These are phyloP conservation scores for Staurois parvus DNA, from an alignment of 2,797 vertebrate species.

Conservation along the genomic window DNA sequence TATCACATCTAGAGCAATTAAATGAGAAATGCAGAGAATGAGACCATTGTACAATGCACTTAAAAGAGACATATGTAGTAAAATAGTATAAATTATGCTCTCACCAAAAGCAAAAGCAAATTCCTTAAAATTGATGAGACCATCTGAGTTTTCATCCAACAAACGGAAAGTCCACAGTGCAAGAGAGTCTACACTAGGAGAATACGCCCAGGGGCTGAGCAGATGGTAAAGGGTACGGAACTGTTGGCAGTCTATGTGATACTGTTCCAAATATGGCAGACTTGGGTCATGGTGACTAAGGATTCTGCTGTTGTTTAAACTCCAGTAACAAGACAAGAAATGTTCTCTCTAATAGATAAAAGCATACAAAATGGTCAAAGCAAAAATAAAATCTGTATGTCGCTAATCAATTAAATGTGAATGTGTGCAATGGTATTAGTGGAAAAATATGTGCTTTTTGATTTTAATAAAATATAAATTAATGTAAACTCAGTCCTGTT, in stretches of 20 bases:
- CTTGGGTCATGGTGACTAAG: slow-evolving; percentile 93
- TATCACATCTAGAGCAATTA: slow-evolving; percentile 81
- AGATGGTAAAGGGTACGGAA: slow-evolving; percentile 88
- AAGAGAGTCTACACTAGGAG: slow-evolving; percentile 82
- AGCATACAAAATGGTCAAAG: background rate
- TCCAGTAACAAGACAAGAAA: slow-evolving; percentile 96
- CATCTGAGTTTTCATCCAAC: slow-evolving; percentile 87
- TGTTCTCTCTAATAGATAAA: slow-evolving; percentile 86
- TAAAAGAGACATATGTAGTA: too few species aligned
- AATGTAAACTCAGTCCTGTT: too few species aligned
- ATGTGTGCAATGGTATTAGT: too few species aligned
- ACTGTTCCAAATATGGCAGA: slow-evolving; percentile 94
- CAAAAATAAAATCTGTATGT: background rate
- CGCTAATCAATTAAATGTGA: background rate
- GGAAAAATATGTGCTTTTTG: too few species aligned
- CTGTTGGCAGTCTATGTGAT: slow-evolving; percentile 91
- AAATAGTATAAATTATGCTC: slow-evolving; percentile 11
- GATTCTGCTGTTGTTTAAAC: slow-evolving; percentile 76
- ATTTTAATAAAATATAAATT: too few species aligned
- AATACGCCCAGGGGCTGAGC: slow-evolving; percentile 91
- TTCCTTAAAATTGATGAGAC: slow-evolving; percentile 95
- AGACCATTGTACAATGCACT: background rate
- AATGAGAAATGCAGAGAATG: background rate
- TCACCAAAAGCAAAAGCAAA: slow-evolving; percentile 88
- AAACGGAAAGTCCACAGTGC: slow-evolving; percentile 90